Conservation (phyloP, 2,888 invertebrate species). For the Acanthosepion lycidas region DNA sequence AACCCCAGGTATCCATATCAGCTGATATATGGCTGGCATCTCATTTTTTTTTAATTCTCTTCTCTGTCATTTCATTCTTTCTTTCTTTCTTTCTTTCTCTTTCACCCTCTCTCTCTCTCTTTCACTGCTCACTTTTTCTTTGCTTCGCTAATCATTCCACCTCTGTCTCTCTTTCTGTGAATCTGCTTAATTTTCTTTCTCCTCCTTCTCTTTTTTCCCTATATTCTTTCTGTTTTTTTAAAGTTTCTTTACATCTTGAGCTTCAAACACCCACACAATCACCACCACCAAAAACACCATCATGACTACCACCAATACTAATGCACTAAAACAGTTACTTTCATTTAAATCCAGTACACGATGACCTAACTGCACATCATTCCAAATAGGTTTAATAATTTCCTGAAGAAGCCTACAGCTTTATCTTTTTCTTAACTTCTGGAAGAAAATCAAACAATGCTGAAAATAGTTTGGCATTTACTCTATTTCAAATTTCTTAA, state of each 20-base stretch:
- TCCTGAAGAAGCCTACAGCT: not conserved
- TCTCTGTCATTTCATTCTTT: not conserved
- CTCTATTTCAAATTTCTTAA: not conserved
- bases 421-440: not conserved
- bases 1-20: no score
- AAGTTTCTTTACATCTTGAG: not conserved
- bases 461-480: not conserved
- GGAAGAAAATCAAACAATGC: conserved; percentile 2
- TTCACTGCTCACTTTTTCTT: no score
- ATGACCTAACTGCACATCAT: not conserved
- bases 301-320: not conserved
- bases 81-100: not conserved
- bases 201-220: not conserved
- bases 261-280: not conserved
- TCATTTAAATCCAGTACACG: not conserved
- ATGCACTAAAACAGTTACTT: not conserved
- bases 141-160: no score
- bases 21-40: no score
- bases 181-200: no score
- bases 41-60: not conserved
- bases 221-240: not conserved
- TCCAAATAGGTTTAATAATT: not conserved
- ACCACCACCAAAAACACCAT: no score
- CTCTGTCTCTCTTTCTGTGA: no score
- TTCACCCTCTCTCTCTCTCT: not conserved